Evolutionary conservation across 1,140 invertebrate species (phyloP), one percentile per base, ranked within the genome.

Genomic region (Drosophila dunni): DNA sequence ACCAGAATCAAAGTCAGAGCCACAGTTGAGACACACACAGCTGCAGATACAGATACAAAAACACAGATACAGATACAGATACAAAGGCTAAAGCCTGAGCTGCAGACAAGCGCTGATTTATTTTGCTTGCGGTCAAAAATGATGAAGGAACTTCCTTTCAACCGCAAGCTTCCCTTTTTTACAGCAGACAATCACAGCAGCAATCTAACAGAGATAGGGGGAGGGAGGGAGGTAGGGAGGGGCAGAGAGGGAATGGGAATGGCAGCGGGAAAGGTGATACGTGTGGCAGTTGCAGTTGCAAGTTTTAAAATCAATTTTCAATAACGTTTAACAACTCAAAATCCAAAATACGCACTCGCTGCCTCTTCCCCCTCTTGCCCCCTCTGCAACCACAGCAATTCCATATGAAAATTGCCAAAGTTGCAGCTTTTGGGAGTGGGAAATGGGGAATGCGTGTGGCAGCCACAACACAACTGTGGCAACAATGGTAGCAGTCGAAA

Each of bases 81-180:
- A 7, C 65, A 64, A 56, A 75, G 78, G 33, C 74, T 29, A 60
- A 54, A 64, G 66, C 29, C 36, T 44, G 46, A 76, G 63, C 54
- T 63, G 8, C 76, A 81, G 83, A 88, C 83, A 88, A 88, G 83
- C 83, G 79, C 79, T 88, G 83, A 88, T 88, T 88, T 88, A 88
- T 88, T 80, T 88, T 61, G 83, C 83, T 79, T 80, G 81, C 78
- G 79, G 79, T 81, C 69, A 74, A 64, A 77, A 81, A 90, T 90
- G 81, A 85, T 79, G 71, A 76, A 81, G 81, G 85, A 78, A 77
- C 85, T 81, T 66, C 53, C 53, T n/a, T 38, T 20, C 58, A 54
- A 48, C 42, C 15, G 38, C 33, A 65, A 53, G 56, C 46, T 50
- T 53, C 13, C 51, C 51, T 53, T 36, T 29, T 29, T 33, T 13